Base-by-base conservation (phyloP, 2,113 vertebrate species). In the Semnopithecus entellus region DNA sequence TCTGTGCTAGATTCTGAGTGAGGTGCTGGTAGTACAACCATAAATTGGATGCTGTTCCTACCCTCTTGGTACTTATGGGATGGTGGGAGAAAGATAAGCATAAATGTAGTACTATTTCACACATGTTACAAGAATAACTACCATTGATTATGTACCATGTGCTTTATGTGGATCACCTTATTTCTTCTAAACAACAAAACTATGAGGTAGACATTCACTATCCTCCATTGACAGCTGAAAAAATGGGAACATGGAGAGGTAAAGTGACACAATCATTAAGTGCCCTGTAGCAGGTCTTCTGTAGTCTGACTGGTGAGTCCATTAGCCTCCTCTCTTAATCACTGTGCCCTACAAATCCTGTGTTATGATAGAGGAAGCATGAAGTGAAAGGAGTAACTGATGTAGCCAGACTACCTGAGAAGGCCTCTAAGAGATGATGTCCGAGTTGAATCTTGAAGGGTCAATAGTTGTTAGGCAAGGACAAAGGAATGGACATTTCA, bases 381-480 rank as follows among this genome's bases (percentile, higher is more conserved):
- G 16, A 35, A 38, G 23, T 4, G 0, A 7, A 83, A 35, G 13
- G n/a, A 40, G 5, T 3, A 43, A 3, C 1, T 32, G 55, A 70
- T 38, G 1, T n/a, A 75, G 66, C n/a, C 30, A n/a, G 73, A 27
- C 68, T 88, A 61, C 23, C 43, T 10, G 43, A 45, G 16, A 68
- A 38, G 4, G 4, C 72, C 50, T 84, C 83, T 90, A 55, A 75
- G 30, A 90, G 38, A 5, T 0, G 16, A 48, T 66, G 20, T 38
- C 85, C n/a, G 11, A 38, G n/a, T 83, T 27, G 68, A 95, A 64
- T 76, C 35, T 85, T 82, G 59, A 88, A 81, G 8, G n/a, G 7
- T 1, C 7, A 52, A 64, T 48, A 1, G n/a, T 23, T 78, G 3
- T 68, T 90, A 92, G 55, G 61, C 83, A 96, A 88, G 17, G 23